These are phyloP conservation scores for Galleria mellonella DNA, from an alignment of 1,140 invertebrate genomes.

Conservation along the genomic window DNA sequence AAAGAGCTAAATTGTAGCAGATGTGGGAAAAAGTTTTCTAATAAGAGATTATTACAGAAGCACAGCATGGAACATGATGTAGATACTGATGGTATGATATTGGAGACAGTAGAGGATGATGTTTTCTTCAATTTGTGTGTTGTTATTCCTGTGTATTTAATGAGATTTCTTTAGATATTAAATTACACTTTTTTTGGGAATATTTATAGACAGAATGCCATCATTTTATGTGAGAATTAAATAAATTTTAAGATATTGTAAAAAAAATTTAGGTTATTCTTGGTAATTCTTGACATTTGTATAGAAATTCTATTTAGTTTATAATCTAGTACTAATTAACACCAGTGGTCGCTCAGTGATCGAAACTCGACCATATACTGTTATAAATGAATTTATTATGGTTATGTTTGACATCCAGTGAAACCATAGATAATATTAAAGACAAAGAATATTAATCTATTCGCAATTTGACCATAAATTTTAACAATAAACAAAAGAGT, in stretches of 20 bases:
- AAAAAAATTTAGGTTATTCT: too few relatives aligned
- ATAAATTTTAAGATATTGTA: background rate
- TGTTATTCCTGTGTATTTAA: conserved; percentile 8
- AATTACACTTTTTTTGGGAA: background rate
- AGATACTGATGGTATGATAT: conserved; percentile 29
- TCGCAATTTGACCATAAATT: too few relatives aligned
- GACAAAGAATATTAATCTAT: too few relatives aligned
- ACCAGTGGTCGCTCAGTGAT: too few relatives aligned
- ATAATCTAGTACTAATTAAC: too few relatives aligned
- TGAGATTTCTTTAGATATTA: background rate
- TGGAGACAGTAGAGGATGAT: conserved; percentile 35
- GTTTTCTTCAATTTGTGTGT: conserved; percentile 31
- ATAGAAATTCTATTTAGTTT: too few relatives aligned
- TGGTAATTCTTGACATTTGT: too few relatives aligned
- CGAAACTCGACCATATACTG: too few relatives aligned
- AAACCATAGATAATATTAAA: too few relatives aligned
- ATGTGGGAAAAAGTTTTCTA: conserved; percentile 49
- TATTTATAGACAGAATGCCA: conserved; percentile 1
- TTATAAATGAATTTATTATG: too few relatives aligned
- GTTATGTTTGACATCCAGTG: too few relatives aligned
- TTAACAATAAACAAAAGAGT: too few relatives aligned
- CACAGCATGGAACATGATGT: conserved; percentile 49
- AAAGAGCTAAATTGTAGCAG: conserved; percentile 41
- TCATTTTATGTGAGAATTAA: conserved; percentile 1
- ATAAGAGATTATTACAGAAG: conserved; percentile 52